A percentile compares a stretch with the other conserved stretches of the same genome.
These are phyloP conservation scores for Asbolus verrucosus DNA, from an alignment of 1,140 invertebrate species.

Conservation along the genomic window DNA sequence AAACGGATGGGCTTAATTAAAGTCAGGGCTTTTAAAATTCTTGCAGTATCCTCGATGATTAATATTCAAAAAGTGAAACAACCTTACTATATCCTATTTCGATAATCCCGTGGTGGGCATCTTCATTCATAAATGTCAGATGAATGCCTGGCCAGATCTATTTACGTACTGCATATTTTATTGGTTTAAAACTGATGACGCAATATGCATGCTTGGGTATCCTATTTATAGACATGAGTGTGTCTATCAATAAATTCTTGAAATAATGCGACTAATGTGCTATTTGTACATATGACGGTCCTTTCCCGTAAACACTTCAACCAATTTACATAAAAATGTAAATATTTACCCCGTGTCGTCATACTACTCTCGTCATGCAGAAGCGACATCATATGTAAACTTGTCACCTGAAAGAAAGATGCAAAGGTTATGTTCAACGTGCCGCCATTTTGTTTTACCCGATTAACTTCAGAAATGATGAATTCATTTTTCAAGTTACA, in stretches of 20 bases:
- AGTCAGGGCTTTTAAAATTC: slow-evolving; percentile 2
- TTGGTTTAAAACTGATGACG: slow-evolving; percentile 41
- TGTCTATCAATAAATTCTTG: slow-evolving; percentile 40
- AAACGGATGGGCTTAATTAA: slow-evolving; percentile 23
- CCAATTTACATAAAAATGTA: slow-evolving; percentile 29
- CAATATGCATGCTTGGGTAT: slow-evolving; percentile 37
- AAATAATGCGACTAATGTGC: slow-evolving; percentile 35
- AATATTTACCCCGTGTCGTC: slow-evolving; percentile 15
- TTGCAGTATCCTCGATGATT: neutral
- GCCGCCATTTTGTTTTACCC: too few species aligned
- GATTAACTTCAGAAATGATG: too few species aligned
- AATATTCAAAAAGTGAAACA: slow-evolving; percentile 26
- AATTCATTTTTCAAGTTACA: too few species aligned
- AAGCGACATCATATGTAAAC: neutral
- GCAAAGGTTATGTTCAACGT: too few species aligned
- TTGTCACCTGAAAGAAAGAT: too few species aligned
- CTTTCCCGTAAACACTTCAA: slow-evolving; percentile 15
- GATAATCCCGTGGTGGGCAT: slow-evolving; percentile 38
- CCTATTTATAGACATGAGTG: slow-evolving; percentile 47
- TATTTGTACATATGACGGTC: slow-evolving; percentile 35
- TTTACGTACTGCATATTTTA: slow-evolving; percentile 47
- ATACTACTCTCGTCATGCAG: neutral
- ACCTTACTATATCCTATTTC: slow-evolving; percentile 19
- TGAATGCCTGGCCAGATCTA: slow-evolving; percentile 48
- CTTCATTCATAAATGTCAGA: slow-evolving; percentile 50